Evolutionary conservation across 2,888 invertebrate genomes (phyloP).

Genomic region (Amblyjoppa proteus): DNA sequence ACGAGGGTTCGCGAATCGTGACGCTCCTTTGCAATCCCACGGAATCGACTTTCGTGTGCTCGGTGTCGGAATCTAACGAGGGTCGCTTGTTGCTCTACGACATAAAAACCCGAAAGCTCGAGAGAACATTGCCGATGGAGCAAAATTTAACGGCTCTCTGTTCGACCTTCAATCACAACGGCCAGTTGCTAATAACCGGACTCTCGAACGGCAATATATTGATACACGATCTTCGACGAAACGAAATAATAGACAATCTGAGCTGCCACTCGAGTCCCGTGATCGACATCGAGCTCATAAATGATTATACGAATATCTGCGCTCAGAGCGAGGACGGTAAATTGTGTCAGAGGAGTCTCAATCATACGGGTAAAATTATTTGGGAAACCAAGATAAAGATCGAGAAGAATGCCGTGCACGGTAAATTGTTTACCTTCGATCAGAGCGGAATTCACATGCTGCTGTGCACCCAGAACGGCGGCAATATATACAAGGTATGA

Average conservation of each 20-base stretch:
- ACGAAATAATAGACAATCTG: slow-evolving; percentile 87
- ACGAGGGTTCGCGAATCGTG: slow-evolving; percentile 85
- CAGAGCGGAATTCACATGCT: slow-evolving; percentile 84
- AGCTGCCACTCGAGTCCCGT: slow-evolving; percentile 86
- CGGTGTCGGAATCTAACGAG: slow-evolving; percentile 82
- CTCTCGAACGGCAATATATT: slow-evolving; percentile 87
- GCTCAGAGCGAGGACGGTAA: slow-evolving; percentile 86
- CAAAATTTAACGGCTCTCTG: slow-evolving; percentile 85
- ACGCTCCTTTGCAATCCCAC: slow-evolving; percentile 86
- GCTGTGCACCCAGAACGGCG: slow-evolving; percentile 83
- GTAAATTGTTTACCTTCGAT: slow-evolving; percentile 83
- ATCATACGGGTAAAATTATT: slow-evolving; percentile 85
- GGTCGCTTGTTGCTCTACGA: slow-evolving; percentile 87
- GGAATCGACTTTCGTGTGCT: slow-evolving; percentile 85
- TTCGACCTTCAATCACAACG: slow-evolving; percentile 87
- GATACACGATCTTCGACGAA: slow-evolving; percentile 86
- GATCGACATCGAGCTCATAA: slow-evolving; percentile 86
- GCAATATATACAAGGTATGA: slow-evolving; percentile 83
- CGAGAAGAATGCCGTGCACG: slow-evolving; percentile 83
- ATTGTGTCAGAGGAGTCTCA: slow-evolving; percentile 83
- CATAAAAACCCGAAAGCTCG: slow-evolving; percentile 86
- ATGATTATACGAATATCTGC: slow-evolving; percentile 87
- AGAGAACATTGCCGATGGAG: slow-evolving; percentile 82
- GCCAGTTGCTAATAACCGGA: slow-evolving; percentile 87
- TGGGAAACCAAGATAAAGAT: slow-evolving; percentile 83